These are phyloP conservation scores for Oceanites oceanicus DNA, from an alignment of 2,113 vertebrate genomes.

Conservation along the genomic window DNA sequence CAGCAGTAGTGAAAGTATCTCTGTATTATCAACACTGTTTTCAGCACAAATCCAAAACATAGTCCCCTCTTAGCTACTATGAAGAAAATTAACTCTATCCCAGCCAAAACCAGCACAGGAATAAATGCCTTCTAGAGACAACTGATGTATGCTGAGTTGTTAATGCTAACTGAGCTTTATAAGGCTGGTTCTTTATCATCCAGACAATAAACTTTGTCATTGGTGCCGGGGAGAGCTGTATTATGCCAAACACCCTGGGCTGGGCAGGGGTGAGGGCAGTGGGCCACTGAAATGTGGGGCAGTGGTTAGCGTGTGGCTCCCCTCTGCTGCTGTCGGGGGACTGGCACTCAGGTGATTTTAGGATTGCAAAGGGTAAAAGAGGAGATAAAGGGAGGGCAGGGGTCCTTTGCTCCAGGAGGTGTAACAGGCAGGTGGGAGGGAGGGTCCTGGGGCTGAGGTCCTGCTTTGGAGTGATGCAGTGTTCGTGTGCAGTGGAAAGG, in stretches of 20 bases:
- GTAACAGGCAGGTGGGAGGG: accelerated
- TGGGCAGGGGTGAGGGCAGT: neutral
- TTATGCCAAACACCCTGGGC: neutral
- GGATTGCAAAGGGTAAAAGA: neutral
- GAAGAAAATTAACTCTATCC: neutral
- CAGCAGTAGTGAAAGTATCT: neutral
- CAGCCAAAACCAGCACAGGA: neutral
- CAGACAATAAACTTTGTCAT: neutral
- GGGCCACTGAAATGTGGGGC: neutral
- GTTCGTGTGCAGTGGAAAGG: neutral
- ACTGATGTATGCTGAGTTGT: neutral
- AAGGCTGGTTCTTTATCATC: neutral
- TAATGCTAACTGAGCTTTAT: neutral
- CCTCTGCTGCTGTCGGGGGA: neutral
- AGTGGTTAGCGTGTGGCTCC: neutral
- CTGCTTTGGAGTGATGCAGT: neutral
- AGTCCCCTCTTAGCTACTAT: neutral
- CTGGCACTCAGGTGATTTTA: neutral
- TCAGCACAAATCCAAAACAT: neutral
- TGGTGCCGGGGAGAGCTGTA: neutral
- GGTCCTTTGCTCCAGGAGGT: neutral
- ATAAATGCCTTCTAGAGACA: neutral
- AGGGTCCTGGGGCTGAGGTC: neutral
- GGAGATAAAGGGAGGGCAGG: neutral
- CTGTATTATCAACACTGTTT: neutral